Conservation (phyloP, 2,113 vertebrate genomes). For the Pachyramphus minor region DNA sequence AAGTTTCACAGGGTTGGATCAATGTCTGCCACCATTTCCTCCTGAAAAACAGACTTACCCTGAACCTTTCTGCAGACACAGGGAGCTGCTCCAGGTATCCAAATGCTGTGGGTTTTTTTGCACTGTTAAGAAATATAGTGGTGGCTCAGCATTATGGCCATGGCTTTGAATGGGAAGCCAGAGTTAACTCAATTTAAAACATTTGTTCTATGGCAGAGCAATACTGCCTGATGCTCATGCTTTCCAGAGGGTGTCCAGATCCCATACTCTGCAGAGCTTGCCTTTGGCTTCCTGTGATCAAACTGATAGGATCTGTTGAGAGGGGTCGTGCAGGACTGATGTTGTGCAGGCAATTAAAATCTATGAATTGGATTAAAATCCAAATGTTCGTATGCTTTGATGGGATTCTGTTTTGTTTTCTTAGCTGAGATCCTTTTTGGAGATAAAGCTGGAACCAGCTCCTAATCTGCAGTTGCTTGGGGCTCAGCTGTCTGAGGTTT, state of each 20-base stretch:
- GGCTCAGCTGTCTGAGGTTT: neutral
- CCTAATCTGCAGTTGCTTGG: neutral
- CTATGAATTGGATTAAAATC: neutral
- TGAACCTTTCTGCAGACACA: neutral
- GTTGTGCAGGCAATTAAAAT: slow-evolving; percentile 6
- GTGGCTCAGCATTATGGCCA: neutral
- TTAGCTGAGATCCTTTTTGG: neutral
- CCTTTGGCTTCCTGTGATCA: neutral
- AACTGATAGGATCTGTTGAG: neutral
- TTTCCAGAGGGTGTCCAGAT: neutral
- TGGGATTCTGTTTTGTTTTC: neutral
- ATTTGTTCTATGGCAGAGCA: neutral
- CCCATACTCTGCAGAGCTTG: neutral
- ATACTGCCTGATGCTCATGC: neutral
- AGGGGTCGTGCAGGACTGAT: neutral
- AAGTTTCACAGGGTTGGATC: neutral
- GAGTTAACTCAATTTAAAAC: neutral
- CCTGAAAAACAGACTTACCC: neutral
- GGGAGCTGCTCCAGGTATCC: neutral
- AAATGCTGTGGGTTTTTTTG: neutral
- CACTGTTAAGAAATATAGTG: neutral
- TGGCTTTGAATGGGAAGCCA: neutral
- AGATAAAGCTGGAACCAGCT: neutral
- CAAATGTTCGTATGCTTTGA: neutral
- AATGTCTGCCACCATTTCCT: neutral